Evolutionary conservation across 2,797 vertebrate species (phyloP).

Genomic region (Atherinosoma microstoma): DNA sequence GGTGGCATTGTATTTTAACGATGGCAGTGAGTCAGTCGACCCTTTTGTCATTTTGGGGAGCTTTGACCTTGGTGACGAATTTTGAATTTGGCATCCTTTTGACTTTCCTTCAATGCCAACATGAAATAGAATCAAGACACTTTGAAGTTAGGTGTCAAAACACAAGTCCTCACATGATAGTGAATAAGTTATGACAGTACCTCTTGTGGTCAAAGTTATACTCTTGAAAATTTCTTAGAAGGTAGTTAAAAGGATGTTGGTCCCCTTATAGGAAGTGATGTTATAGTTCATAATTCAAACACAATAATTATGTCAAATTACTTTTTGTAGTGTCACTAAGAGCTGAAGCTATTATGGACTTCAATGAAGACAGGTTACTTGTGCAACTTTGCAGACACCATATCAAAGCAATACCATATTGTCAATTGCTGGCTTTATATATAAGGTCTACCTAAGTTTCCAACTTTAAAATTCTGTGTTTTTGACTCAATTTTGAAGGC

Average conservation of each 20-base stretch:
- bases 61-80: conserved; percentile 73
- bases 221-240: conserved; percentile 63
- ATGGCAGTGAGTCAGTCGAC: conserved; percentile 65
- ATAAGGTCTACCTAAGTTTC: no score
- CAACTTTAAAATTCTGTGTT: no score
- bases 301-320: background rate
- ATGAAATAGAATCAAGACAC: conserved; percentile 78
- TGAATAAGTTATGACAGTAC: conserved; percentile 75
- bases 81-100: conserved; percentile 78
- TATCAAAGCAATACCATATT: no score
- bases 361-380: no score
- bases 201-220: conserved; percentile 66
- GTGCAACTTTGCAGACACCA: no score
- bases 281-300: background rate
- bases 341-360: no score
- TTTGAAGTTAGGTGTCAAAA: conserved; percentile 80
- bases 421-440: no score
- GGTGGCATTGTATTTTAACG: conserved; percentile 58
- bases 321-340: background rate
- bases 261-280: background rate
- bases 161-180: conserved; percentile 65
- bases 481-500: no score
- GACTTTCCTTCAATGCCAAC: conserved; percentile 73
- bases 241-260: conserved; percentile 42
- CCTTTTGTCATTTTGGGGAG: conserved; percentile 69